A percentile compares a stretch with the other conserved stretches of the same genome.
Conservation (phyloP, 30 jellyfish, hydroid and myxozoan species). For the Aurelia coerulea region DNA sequence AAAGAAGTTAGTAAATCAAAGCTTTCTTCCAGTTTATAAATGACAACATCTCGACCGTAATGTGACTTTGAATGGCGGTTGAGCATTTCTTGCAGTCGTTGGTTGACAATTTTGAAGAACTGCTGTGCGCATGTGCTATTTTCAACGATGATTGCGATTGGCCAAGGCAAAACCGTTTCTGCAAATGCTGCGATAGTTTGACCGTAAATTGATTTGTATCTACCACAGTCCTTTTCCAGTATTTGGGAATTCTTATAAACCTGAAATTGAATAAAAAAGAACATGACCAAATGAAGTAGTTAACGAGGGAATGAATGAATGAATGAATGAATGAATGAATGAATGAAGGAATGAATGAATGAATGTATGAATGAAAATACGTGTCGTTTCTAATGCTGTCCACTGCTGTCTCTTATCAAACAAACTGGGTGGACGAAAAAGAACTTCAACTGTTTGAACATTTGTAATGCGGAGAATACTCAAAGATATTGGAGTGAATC, state of each 20-base stretch:
- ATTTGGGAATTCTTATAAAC: neutral
- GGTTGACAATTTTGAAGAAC: neutral
- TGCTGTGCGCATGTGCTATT: neutral
- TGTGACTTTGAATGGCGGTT: neutral
- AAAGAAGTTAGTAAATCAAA: neutral
- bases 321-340: no score
- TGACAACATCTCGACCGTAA: neutral
- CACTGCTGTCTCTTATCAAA: neutral
- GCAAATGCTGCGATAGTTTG: neutral
- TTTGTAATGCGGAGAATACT: no score
- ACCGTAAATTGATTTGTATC: slow-evolving; percentile 6
- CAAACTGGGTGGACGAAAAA: neutral
- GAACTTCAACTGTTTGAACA: no score
- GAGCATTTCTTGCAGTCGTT: neutral
- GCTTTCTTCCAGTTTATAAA: neutral
- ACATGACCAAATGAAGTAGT: no score
- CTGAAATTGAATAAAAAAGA: neutral
- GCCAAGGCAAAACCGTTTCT: neutral
- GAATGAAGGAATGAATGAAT: no score
- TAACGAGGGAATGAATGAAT: no score
- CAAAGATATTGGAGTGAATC: no score
- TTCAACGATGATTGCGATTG: slow-evolving; percentile 7
- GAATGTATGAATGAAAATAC: no score
- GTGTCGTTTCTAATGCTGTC: no score
- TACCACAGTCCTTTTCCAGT: neutral